Percentiles rank a stretch among this genome's conserved stretches.
Conservation (phyloP, 2,113 vertebrate genomes). For the Merops nubicus region DNA sequence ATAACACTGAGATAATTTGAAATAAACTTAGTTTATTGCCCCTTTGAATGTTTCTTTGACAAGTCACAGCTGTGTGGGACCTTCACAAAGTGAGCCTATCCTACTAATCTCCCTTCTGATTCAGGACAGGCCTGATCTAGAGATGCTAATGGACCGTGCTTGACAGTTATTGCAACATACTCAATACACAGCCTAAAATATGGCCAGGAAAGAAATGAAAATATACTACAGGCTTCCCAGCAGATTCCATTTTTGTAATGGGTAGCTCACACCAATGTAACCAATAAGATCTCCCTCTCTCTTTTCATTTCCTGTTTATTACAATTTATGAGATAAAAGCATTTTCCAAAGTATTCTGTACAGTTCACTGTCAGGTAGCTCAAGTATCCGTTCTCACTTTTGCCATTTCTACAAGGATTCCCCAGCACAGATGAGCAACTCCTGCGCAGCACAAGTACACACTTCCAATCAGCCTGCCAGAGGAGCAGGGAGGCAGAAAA, state of each 20-base stretch:
- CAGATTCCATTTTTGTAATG: not conserved
- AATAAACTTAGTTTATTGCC: slow-evolving; percentile 66
- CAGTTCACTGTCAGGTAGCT: not conserved
- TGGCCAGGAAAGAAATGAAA: not conserved
- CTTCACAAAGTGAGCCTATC: not conserved
- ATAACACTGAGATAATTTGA: slow-evolving; percentile 54
- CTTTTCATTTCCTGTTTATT: not conserved
- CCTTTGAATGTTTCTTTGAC: slow-evolving; percentile 17
- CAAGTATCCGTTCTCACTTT: not conserved
- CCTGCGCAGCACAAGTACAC: not conserved
- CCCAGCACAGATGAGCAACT: not conserved
- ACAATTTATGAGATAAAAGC: slow-evolving; percentile 8
- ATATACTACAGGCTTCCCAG: slow-evolving; percentile 1
- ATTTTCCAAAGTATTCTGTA: not conserved
- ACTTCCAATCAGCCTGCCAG: not conserved
- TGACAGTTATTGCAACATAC: slow-evolving; percentile 56
- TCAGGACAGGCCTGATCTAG: slow-evolving; percentile 2
- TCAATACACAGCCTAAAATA: slow-evolving; percentile 59
- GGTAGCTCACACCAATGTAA: not conserved
- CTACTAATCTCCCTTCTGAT: slow-evolving; percentile 46
- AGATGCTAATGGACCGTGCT: slow-evolving; percentile 44
- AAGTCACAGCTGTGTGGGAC: slow-evolving; percentile 14
- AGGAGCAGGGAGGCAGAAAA: not conserved
- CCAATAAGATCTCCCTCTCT: not conserved
- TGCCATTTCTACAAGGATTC: not conserved